Percentiles rank a stretch among this genome's conserved stretches.
Conservation (phyloP, 2,113 vertebrate species). For the Psettodes erumei region DNA sequence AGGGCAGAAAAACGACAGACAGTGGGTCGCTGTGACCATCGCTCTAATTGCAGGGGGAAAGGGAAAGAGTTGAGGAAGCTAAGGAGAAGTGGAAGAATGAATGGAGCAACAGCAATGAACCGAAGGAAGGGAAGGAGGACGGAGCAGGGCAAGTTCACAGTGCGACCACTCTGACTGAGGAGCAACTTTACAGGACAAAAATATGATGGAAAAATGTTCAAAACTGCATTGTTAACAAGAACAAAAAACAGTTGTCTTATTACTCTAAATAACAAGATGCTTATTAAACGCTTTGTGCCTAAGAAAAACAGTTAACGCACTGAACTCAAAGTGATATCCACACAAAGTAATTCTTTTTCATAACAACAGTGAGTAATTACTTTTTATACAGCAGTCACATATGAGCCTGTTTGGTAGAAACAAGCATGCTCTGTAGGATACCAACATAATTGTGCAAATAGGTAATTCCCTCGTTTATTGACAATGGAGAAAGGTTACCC, state of each 20-base stretch:
- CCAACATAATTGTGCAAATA: neutral
- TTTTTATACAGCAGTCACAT: neutral
- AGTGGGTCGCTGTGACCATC: constrained; percentile 9
- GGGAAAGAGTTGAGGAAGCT: neutral
- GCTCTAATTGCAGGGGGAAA: constrained; percentile 2
- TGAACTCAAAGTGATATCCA: neutral
- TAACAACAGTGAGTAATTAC: neutral
- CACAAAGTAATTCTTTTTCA: neutral
- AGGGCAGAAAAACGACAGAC: constrained; percentile 3
- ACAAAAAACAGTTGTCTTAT: neutral
- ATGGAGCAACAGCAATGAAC: neutral
- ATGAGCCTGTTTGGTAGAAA: neutral
- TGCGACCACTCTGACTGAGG: neutral
- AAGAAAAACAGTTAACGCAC: neutral
- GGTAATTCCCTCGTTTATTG: neutral
- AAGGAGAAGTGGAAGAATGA: neutral
- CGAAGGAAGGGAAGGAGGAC: neutral
- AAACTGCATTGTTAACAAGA: neutral
- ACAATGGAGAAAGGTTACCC: neutral
- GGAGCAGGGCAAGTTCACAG: neutral
- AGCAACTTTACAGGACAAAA: neutral
- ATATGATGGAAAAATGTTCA: neutral
- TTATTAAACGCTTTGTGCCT: neutral
- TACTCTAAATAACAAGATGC: neutral
- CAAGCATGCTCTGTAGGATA: neutral